Evolutionary conservation across 2,888 invertebrate species (phyloP), one percentile per base, ranked within the genome.

Genomic region (Drosophila crucigera): DNA sequence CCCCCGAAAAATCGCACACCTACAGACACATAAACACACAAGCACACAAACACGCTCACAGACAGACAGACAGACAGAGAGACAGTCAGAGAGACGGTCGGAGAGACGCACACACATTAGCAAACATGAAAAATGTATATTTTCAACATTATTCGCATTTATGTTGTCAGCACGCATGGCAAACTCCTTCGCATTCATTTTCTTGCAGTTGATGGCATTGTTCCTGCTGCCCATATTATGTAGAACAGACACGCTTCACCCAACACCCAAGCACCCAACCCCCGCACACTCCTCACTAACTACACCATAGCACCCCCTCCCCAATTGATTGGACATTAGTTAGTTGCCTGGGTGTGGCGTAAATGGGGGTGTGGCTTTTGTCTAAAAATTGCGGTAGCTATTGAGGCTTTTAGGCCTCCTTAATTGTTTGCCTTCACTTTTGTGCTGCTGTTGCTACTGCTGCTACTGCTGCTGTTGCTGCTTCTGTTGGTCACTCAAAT

Each of bases 371-470:
- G 73, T 59, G 78, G 68, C 72, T 61, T 54, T 63, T 60, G 70
- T 65, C 66, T 68, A 49, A 75, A 64, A 59, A 63, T 55, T 59
- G 68, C 41, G 76, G 41, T 65, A 61, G 65, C 84, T 84, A 75
- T 73, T 63, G 68, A 66, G 84, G 82, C 87, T 89, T 84, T 87
- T 89, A 75, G 84, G 70, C 73, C 63, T 35, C 72, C 88, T 76
- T 89, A 84, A 84, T 84, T 84, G 84, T 76, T 89, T 79, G 82
- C 68, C 82, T 74, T 89, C 71, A 71, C 73, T 85, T 85, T 69
- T 52, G 63, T 58, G 39, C 53, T 35, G 19, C 49, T 49, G 7
- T 22, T 59, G 37, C 47, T 4, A 22, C 7, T 19, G 25, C 25
- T 25, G 25, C 2, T 25, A n/a, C n/a, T 58, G 39, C 53, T 35